These are phyloP conservation scores for Eutolmus rufibarbis DNA, from an alignment of 2,888 invertebrate species.

Conservation along the genomic window DNA sequence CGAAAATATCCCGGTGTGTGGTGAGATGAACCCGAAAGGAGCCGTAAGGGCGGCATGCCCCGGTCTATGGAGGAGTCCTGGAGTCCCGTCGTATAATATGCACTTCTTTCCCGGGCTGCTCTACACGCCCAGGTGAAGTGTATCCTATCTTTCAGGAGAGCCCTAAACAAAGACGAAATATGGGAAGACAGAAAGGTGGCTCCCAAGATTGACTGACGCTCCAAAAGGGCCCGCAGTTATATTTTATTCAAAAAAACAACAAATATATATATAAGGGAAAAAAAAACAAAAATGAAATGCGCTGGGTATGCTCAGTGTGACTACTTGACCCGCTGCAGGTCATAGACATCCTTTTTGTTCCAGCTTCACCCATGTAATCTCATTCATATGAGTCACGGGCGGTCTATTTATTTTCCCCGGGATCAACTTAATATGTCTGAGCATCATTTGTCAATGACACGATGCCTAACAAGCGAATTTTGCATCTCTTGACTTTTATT, in stretches of 20 bases:
- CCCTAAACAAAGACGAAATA: background rate
- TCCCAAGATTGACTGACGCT: background rate
- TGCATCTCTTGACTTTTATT: conserved; percentile 30
- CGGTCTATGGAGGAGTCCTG: background rate
- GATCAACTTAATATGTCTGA: conserved; percentile 3
- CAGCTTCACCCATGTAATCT: background rate
- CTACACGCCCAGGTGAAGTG: background rate
- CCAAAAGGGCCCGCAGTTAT: conserved; percentile 9
- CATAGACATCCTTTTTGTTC: conserved; percentile 16
- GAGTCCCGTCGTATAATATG: background rate
- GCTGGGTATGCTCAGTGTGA: conserved; percentile 1
- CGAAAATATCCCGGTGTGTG: background rate
- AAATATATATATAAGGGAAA: background rate
- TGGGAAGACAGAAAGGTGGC: background rate
- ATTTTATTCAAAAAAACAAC: conserved; percentile 28
- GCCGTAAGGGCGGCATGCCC: background rate
- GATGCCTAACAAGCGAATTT: conserved; percentile 1
- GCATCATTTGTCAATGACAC: conserved; percentile 36
- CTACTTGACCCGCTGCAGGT: conserved; percentile 32
- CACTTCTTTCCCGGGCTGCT: background rate
- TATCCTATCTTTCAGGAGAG: background rate
- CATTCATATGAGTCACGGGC: background rate
- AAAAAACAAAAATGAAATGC: background rate
- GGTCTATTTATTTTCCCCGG: conserved; percentile 25
- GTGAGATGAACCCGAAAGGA: background rate